Conservation (phyloP, 2,113 vertebrate genomes). For the Lonchura striata region DNA sequence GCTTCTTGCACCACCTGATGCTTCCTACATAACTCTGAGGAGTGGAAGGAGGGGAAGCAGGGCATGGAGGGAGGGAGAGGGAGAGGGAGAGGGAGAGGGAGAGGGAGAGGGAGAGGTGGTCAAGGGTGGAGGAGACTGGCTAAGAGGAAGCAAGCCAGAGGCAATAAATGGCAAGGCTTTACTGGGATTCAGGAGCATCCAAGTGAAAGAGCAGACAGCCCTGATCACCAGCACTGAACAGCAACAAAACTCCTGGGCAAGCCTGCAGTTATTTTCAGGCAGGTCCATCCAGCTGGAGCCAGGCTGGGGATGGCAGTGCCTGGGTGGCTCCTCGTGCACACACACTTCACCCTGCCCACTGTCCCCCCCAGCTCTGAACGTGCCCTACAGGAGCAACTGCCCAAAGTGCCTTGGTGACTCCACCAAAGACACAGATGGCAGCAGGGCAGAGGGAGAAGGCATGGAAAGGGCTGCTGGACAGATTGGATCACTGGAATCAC, state of each 20-base stretch:
- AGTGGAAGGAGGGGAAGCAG: neutral
- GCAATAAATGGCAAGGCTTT: neutral
- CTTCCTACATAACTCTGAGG: neutral
- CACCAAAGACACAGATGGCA: neutral
- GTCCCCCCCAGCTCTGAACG: rapidly evolving
- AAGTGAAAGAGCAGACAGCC: neutral
- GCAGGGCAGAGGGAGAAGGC: neutral
- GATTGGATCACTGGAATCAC: neutral
- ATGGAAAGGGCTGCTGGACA: neutral
- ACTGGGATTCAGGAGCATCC: neutral
- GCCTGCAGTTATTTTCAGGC: neutral
- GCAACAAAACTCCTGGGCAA: neutral
- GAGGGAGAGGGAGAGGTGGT: too few relatives aligned
- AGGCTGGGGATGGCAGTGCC: neutral
- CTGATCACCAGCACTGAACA: neutral
- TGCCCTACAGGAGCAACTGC: neutral
- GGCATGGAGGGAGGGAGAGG: too few relatives aligned
- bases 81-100: neutral
- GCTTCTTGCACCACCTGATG: neutral
- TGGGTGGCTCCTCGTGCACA: neutral
- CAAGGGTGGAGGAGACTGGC: neutral
- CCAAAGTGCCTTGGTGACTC: neutral
- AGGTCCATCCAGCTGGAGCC: neutral
- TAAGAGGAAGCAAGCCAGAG: neutral
- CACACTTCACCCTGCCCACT: neutral